Evolutionary conservation across 2,113 vertebrate genomes (phyloP).

Genomic region (Carettochelys insculpta): DNA sequence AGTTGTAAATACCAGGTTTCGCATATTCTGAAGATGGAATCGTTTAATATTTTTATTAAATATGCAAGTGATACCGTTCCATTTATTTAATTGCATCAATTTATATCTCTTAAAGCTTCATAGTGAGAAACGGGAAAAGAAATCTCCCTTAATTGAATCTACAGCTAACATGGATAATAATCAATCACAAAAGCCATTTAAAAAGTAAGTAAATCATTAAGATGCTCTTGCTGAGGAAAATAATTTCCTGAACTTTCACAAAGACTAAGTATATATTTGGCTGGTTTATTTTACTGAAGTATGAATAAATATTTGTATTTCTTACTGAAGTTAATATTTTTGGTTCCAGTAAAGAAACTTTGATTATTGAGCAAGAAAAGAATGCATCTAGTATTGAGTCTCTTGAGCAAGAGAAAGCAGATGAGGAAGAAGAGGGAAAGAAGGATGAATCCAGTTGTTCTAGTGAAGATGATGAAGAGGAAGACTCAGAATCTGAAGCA

Average conservation of each 20-base stretch:
- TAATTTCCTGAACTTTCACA: not conserved
- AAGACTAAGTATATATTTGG: not conserved
- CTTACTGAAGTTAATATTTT: slow-evolving; percentile 30
- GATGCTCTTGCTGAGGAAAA: not conserved
- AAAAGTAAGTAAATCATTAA: slow-evolving; percentile 84
- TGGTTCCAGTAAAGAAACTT: slow-evolving; percentile 87
- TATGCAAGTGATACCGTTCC: not conserved
- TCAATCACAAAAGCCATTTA: slow-evolving; percentile 90
- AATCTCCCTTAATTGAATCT: slow-evolving; percentile 95
- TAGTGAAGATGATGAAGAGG: slow-evolving; percentile 98
- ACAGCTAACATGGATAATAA: slow-evolving; percentile 95
- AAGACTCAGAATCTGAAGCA: slow-evolving; percentile 96
- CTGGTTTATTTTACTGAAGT: not conserved
- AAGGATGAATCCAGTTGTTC: slow-evolving; percentile 99
- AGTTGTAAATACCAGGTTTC: not conserved
- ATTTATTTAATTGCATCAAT: slow-evolving; percentile 22
- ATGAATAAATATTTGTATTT: slow-evolving; percentile 10
- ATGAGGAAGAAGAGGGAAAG: slow-evolving; percentile 92
- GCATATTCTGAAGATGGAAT: not conserved
- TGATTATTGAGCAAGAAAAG: slow-evolving; percentile 95
- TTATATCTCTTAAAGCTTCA: slow-evolving; percentile 81
- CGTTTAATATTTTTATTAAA: not conserved
- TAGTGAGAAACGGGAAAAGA: slow-evolving; percentile 94
- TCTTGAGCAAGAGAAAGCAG: slow-evolving; percentile 94
- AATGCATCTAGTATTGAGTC: slow-evolving; percentile 89